These are phyloP conservation scores for Nothura maculosa DNA, from an alignment of 2,797 vertebrate species.

Conservation along the genomic window DNA sequence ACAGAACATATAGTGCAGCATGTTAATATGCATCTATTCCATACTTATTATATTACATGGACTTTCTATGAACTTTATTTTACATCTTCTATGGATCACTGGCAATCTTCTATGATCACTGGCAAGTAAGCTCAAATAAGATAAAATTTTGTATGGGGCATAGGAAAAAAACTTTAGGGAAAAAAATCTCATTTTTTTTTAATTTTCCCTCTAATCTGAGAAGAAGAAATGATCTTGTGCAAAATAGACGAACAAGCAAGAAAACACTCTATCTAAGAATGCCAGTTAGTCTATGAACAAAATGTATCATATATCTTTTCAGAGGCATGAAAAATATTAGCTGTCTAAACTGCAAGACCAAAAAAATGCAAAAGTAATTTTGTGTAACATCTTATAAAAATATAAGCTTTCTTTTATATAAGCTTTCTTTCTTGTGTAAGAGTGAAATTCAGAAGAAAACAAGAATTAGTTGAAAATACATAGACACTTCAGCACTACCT, in stretches of 20 bases:
- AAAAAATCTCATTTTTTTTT: too few species aligned
- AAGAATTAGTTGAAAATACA: not conserved
- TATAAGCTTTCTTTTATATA: not conserved
- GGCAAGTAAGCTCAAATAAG: not conserved
- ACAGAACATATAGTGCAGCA: not conserved
- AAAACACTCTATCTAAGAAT: not conserved
- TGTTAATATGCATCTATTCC: not conserved
- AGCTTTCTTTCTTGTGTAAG: not conserved
- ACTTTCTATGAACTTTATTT: not conserved
- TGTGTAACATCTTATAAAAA: not conserved
- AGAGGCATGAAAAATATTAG: not conserved
- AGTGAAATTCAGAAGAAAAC: not conserved
- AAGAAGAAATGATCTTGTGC: not conserved
- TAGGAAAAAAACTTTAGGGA: not conserved
- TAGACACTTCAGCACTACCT: not conserved
- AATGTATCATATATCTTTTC: not conserved
- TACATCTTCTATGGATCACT: too few species aligned
- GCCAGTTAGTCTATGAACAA: accelerated
- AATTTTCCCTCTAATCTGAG: too few species aligned
- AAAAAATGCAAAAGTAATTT: not conserved
- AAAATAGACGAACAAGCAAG: not conserved
- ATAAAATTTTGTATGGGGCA: not conserved
- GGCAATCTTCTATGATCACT: not conserved
- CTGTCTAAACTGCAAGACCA: not conserved
- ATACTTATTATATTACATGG: not conserved